Evolutionary conservation across 2,113 vertebrate genomes (phyloP), one percentile per base, ranked within the genome.

Genomic region (Sinocyclocheilus anshuiensis): DNA sequence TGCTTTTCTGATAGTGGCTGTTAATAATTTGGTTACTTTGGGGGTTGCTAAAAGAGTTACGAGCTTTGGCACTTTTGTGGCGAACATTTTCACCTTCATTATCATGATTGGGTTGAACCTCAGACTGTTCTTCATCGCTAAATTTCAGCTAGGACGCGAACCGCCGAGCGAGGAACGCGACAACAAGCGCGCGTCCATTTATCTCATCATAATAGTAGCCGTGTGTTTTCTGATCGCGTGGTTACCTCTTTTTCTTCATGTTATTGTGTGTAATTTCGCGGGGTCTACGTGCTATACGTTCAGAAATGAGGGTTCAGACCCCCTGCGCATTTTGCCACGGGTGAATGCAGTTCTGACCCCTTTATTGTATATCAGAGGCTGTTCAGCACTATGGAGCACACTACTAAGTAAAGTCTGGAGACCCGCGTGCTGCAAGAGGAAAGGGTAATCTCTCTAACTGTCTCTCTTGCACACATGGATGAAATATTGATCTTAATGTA

Each of bases 51-150:
- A 45, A 20, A 55, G 45, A 45, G 84, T 95, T 33, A 93, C 92
- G 1, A 83, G 90, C 53, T 86, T 94, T 6, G 93, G 94, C 0
- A 77, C 91, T 20, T 93, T 96, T 5, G 85, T 92, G 16, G 91
- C 86, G 4, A 95, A 95, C 87, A 87, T 95, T 48, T 82, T 93
- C 36, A 91, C 90, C 0, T 82, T 95, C 42, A 75, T 92, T 10
- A 94, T 96, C 48, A 95, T 95, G 95, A 92, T 95, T 20, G 94
- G 93, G 2, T 80, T 96, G 50, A 95, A 95, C 67, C 82, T 95
- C 6, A 90, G 75, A 42, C 86, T 96, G 76, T 94, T 94, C 83
- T 80, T 93, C 1, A 92, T 96, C 20, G 94, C 95, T 26, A 94
- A 84, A 84, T 94, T 91, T 77, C 95, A 95, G 83, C 80, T 95